These are phyloP conservation scores for Pygoscelis adeliae DNA, from an alignment of 2,113 vertebrate species.

Conservation along the genomic window DNA sequence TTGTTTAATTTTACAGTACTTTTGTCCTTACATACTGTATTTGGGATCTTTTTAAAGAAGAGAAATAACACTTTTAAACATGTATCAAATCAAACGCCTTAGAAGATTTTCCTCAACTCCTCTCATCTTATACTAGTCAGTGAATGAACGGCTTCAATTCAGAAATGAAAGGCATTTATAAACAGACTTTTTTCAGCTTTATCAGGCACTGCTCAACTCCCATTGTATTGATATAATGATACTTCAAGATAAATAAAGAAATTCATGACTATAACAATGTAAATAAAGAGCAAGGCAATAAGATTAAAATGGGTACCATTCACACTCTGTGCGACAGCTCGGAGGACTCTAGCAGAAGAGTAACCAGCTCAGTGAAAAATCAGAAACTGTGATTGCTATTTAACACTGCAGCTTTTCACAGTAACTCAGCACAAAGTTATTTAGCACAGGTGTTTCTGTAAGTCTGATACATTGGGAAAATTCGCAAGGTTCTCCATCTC, in stretches of 20 bases:
- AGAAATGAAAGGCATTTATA: background rate
- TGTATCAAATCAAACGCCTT: background rate
- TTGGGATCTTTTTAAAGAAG: background rate
- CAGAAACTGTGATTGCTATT: slow-evolving; percentile 47
- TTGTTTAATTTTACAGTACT: background rate
- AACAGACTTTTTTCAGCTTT: background rate
- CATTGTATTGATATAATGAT: slow-evolving; percentile 11
- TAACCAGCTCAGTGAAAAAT: slow-evolving; percentile 48
- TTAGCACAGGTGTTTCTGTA: slow-evolving; percentile 67
- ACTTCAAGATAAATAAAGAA: background rate
- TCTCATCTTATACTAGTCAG: background rate
- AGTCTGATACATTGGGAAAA: slow-evolving; percentile 70
- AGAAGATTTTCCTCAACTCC: background rate
- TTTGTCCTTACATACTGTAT: background rate
- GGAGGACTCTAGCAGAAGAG: slow-evolving; percentile 13
- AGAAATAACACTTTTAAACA: background rate
- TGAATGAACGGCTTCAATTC: background rate
- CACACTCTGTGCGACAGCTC: background rate
- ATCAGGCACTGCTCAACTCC: background rate
- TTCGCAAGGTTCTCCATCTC: slow-evolving; percentile 56
- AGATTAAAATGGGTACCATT: slow-evolving; percentile 15
- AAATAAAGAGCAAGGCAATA: background rate
- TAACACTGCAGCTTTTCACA: slow-evolving; percentile 65
- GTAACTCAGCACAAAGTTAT: slow-evolving; percentile 60
- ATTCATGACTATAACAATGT: background rate